These are phyloP conservation scores for Hydrozoanthus gracilis DNA, from an alignment of 92 coral and sea anemone species.

Conservation along the genomic window DNA sequence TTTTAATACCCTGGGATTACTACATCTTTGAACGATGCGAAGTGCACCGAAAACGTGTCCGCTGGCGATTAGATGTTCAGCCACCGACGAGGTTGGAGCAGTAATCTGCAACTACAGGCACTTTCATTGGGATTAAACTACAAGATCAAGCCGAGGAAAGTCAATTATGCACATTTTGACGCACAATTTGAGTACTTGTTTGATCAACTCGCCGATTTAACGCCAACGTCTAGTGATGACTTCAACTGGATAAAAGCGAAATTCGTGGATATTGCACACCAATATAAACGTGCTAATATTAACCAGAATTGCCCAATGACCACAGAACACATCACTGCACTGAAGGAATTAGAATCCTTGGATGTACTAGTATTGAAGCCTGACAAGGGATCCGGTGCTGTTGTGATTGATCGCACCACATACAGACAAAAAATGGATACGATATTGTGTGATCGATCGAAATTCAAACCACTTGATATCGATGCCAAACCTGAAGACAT, in stretches of 20 bases:
- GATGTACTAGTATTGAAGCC: neutral
- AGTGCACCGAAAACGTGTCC: too few species aligned
- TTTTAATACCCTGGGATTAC: too few species aligned
- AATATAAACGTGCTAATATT: neutral
- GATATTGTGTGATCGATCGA: neutral
- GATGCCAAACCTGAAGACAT: neutral
- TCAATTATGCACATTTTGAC: neutral
- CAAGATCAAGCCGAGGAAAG: neutral
- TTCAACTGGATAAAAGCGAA: neutral
- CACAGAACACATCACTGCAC: neutral
- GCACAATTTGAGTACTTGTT: neutral
- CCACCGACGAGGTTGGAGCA: neutral
- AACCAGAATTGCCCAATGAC: neutral
- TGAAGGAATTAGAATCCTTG: neutral
- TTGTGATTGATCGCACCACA: too few species aligned
- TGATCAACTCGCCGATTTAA: neutral
- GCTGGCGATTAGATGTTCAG: neutral
- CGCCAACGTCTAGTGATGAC: neutral
- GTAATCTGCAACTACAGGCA: too few species aligned
- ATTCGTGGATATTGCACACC: neutral
- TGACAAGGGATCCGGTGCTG: neutral
- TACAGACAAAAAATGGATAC: neutral
- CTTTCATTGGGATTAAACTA: too few species aligned
- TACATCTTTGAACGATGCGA: too few species aligned
- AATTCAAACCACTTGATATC: neutral